Percentiles rank a stretch among this genome's conserved stretches.
Conservation (phyloP, 2,888 invertebrate genomes). For the Dioctria linearis region DNA sequence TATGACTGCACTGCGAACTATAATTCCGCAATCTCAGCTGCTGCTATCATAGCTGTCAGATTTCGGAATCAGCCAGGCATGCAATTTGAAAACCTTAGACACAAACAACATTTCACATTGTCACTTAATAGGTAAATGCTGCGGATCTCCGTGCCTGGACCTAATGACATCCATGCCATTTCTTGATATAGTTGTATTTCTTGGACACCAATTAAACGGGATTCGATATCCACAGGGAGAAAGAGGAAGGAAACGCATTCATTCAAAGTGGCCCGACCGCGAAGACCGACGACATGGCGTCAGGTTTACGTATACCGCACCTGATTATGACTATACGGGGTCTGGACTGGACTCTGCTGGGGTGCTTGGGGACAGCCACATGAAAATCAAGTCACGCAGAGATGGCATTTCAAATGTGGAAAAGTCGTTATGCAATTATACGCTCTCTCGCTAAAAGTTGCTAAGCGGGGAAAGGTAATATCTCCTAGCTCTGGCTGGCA, state of each 20-base stretch:
- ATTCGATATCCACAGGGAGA: neutral
- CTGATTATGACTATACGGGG: neutral
- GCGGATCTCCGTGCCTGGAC: neutral
- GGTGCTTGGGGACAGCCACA: too few species aligned
- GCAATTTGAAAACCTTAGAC: conserved; percentile 1
- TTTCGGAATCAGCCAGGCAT: neutral
- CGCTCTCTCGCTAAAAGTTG: neutral
- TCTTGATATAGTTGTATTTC: conserved; percentile 35
- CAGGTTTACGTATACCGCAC: conserved; percentile 5
- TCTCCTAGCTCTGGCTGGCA: neutral
- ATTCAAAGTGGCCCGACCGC: neutral
- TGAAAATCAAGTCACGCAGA: conserved; percentile 44
- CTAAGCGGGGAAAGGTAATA: neutral
- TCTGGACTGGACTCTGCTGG: too few species aligned
- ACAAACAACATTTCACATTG: conserved; percentile 36
- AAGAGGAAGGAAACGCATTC: conserved; percentile 31
- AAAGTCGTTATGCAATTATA: conserved; percentile 45
- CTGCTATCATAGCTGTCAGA: conserved; percentile 2
- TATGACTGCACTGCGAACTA: neutral
- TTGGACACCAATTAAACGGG: conserved; percentile 40
- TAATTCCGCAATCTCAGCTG: too few species aligned
- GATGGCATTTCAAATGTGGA: conserved; percentile 39
- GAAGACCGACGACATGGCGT: neutral
- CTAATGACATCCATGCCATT: conserved; percentile 23
- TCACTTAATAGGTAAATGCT: conserved; percentile 28